Percentiles rank a stretch among this genome's conserved stretches.
Conservation (phyloP, 1,140 invertebrate species). For the Drosophila miranda region DNA sequence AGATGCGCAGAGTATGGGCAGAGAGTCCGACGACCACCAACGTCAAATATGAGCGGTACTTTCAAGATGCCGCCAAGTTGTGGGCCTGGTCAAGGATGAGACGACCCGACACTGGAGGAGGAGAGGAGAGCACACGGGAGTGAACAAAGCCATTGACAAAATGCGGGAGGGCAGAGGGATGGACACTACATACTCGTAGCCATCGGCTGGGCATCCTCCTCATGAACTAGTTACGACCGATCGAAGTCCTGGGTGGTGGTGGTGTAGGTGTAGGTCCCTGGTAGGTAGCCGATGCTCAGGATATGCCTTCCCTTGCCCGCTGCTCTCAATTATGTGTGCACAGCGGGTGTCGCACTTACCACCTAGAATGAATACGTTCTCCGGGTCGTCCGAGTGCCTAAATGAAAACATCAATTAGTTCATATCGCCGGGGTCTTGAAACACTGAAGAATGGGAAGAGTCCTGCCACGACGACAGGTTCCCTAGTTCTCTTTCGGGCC, state of each 20-base stretch:
- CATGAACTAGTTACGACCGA: conserved; percentile 56
- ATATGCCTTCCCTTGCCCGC: conserved; percentile 20
- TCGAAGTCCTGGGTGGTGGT: conserved; percentile 46
- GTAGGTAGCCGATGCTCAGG: conserved; percentile 1
- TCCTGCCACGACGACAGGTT: conserved; percentile 61
- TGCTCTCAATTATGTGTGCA: conserved; percentile 78
- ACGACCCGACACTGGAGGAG: conserved; percentile 55
- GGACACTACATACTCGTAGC: conserved; percentile 13
- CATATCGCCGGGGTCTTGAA: conserved; percentile 43
- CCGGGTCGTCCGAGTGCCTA: conserved; percentile 39
- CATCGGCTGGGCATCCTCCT: conserved; percentile 2
- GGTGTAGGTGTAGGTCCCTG: conserved; percentile 11
- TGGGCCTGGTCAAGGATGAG: conserved; percentile 67
- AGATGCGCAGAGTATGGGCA: conserved; percentile 71
- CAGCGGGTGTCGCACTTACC: conserved; percentile 81
- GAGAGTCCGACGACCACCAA: conserved; percentile 59
- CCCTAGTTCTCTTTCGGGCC: conserved; percentile 7
- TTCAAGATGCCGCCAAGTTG: conserved; percentile 63
- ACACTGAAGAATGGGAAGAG: neutral
- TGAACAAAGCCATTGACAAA: conserved; percentile 77
- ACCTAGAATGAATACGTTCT: conserved; percentile 73
- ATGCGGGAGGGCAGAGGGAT: conserved; percentile 19
- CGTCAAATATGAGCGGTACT: conserved; percentile 28
- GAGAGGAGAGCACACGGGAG: conserved; percentile 34
- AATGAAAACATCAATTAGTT: conserved; percentile 80